phyloP scores from a whole-genome alignment of 2,888 invertebrate genomes.

The Spilarctia lutea region DNA sequence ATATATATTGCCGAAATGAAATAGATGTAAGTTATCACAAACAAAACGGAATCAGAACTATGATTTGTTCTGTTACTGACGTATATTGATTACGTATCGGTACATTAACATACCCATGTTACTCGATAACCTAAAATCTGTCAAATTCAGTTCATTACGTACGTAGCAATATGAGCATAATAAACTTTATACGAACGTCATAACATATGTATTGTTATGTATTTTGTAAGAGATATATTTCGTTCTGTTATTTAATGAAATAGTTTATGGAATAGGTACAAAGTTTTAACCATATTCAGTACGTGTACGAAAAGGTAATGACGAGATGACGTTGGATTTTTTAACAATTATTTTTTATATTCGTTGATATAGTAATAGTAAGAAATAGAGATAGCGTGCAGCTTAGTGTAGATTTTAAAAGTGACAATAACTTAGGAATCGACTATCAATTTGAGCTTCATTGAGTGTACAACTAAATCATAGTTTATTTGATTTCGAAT shows the following conservation, averaged over 20 bases:
- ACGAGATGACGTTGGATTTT: background rate
- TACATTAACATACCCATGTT: slow-evolving; percentile 6
- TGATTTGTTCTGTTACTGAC: background rate
- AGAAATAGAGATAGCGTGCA: background rate
- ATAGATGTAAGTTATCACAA: background rate
- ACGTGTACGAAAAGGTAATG: background rate
- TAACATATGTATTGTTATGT: background rate
- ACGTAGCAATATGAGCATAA: background rate
- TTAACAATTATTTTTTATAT: background rate
- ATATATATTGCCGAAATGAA: background rate
- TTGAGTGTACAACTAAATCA: background rate
- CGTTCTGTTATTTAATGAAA: background rate
- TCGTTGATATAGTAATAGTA: background rate
- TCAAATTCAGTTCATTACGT: slow-evolving; percentile 8
- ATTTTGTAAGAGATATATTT: background rate
- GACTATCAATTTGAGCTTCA: background rate
- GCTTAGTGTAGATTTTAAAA: background rate
- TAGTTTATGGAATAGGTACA: too few species aligned
- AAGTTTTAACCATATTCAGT: background rate
- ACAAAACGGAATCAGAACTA: background rate
- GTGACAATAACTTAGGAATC: background rate
- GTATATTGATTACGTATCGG: background rate
- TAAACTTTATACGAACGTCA: background rate
- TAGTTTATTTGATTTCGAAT: background rate
- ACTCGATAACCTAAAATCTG: slow-evolving; percentile 2